Evolutionary conservation across 2,888 invertebrate genomes (phyloP), one percentile per base, ranked within the genome.

Genomic region (Morpho helenor): DNA sequence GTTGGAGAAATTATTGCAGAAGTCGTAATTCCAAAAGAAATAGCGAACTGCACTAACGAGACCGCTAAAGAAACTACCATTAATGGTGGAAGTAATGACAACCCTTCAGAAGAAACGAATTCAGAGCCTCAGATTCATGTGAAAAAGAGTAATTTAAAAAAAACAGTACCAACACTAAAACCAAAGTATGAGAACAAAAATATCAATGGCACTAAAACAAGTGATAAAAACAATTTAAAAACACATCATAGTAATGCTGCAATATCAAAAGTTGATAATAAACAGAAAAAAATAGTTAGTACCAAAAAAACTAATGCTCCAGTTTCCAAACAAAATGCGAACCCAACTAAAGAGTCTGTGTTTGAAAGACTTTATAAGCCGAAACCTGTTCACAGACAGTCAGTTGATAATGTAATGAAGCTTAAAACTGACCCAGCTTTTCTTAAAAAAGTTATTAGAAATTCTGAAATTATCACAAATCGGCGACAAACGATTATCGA

Each of bases 301-400:
- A 4, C 51, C 57, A 31, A 76, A 53, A 80, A 78, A 8, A 76
- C 78, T 63, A 52, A 77, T 4, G 60, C 71, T 3, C 54, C 68
- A 8, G 68, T 71, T 55, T 22, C 49, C 39, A 52, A 59, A 16
- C 52, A 61, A 47, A 57, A 49, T 10, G 23, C 62, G 7, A 67
- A 69, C 56, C 23, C 52, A 3, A 62, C 62, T 22, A 66, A 71
- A 16, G 75, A 82, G 66, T 82, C 87, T 0, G 88, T 88, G 0
- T 89, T 89, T 50, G 88, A 89, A 16, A 69, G 89, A 39, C 65
- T 88, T 0, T 88, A 87, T 58, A 85, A 87, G 63, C 85, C 86
- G 0, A 89, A 84, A 70, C 23, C 59, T 0, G 62, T 68, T 0
- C 61, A 66, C 7, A 80, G 74, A 61, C 67, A 68, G 42, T 57